These are phyloP conservation scores for Turritopsis rubra DNA, from an alignment of 30 jellyfish, hydroid and myxozoan species.

Conservation along the genomic window DNA sequence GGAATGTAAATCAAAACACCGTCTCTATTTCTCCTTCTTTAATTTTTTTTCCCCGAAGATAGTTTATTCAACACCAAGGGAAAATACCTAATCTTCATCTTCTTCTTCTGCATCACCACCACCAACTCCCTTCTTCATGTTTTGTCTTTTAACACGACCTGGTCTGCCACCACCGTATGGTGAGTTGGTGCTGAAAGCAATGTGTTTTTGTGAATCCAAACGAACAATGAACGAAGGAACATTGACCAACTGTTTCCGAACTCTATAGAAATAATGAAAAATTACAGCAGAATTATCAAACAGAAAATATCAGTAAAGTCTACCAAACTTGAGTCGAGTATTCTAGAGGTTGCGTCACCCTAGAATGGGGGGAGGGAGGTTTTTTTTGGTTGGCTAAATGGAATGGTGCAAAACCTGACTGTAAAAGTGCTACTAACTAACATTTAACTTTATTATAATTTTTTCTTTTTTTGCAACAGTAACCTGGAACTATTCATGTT, in stretches of 20 bases:
- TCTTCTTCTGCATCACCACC: constrained; percentile 94
- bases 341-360: too few relatives aligned
- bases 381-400: too few relatives aligned
- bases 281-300: neutral
- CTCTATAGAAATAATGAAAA: constrained; percentile 34
- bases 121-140: constrained; percentile 66
- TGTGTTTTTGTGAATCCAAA: constrained; percentile 91
- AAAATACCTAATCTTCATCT: constrained; percentile 38
- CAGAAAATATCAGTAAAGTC: neutral
- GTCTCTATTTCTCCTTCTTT: too few relatives aligned
- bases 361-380: too few relatives aligned
- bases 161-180: constrained; percentile 98
- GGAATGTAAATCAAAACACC: too few relatives aligned
- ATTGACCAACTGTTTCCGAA: constrained; percentile 94
- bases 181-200: constrained; percentile 82
- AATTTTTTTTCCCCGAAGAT: too few relatives aligned
- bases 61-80: too few relatives aligned
- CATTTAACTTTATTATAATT: too few relatives aligned
- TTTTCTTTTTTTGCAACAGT: too few relatives aligned
- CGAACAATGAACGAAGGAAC: constrained; percentile 92
- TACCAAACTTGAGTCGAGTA: neutral
- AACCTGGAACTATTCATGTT: too few relatives aligned
- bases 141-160: constrained; percentile 95
- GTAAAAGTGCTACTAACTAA: too few relatives aligned
- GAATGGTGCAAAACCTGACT: neutral